These are phyloP conservation scores for Cecidostiba fungosa DNA, from an alignment of 2,888 invertebrate species.

Conservation along the genomic window DNA sequence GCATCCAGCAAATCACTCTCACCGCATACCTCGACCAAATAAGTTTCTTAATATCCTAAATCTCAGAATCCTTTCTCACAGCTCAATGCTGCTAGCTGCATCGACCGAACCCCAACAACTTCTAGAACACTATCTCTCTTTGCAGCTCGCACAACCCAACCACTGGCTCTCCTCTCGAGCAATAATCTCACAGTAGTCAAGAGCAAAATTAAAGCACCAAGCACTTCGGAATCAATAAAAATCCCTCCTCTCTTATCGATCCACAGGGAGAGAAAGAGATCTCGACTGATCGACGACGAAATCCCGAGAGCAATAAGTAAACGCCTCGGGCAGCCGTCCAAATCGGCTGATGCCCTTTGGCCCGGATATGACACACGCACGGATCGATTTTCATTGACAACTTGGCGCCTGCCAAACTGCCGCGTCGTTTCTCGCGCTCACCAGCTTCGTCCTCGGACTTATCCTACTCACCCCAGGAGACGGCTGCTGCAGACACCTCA, in stretches of 20 bases:
- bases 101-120: neutral
- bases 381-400: conserved; percentile 78
- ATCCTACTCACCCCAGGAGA: neutral
- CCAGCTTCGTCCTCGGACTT: neutral
- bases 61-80: neutral
- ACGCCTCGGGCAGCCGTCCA: conserved; percentile 72
- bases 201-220: neutral
- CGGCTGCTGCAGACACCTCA: neutral
- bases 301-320: neutral
- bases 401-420: conserved; percentile 53
- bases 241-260: neutral
- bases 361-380: conserved; percentile 71
- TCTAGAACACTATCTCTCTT: neutral
- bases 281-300: neutral
- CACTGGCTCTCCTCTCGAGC: neutral
- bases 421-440: conserved; percentile 45
- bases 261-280: neutral
- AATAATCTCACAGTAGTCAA: neutral
- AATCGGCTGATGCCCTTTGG: conserved; percentile 77
- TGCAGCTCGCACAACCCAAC: neutral
- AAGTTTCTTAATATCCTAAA: neutral
- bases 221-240: neutral
- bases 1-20: neutral
- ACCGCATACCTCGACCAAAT: neutral
- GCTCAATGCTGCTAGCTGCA: neutral